These are phyloP conservation scores for Orbicella faveolata DNA, from an alignment of 64 coral and sea anemone species.

Conservation along the genomic window DNA sequence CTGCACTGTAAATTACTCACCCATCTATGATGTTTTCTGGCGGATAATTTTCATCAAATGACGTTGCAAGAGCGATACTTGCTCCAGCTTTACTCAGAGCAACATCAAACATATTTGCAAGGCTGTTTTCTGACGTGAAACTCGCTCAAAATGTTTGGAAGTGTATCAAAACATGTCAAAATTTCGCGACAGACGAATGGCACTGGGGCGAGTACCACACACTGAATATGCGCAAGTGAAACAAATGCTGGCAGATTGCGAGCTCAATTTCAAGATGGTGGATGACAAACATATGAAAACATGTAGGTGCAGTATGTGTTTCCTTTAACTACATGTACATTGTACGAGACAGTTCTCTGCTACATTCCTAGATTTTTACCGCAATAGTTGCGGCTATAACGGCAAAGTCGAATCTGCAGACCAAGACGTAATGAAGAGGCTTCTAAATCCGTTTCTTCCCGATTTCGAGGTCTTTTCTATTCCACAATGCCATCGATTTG, in stretches of 20 bases:
- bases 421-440: background rate
- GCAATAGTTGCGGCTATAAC: constrained; percentile 16
- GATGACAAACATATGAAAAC: background rate
- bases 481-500: background rate
- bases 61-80: constrained; percentile 70
- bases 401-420: background rate
- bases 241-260: background rate
- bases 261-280: background rate
- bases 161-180: background rate
- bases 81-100: constrained; percentile 85
- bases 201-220: background rate
- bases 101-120: constrained; percentile 75
- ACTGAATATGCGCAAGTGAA: background rate
- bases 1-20: background rate
- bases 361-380: constrained; percentile 17
- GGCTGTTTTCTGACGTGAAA: background rate
- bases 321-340: too few species aligned
- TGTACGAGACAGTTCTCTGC: constrained; percentile 22
- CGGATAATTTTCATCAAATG: constrained; percentile 85
- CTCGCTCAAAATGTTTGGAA: background rate
- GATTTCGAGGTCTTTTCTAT: too few species aligned
- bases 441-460: background rate
- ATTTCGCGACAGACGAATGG: background rate
- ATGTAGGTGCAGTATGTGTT: too few species aligned
- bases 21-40: constrained; percentile 99